Conservation (phyloP, 2,797 vertebrate genomes). For the Antennarius maculatus region DNA sequence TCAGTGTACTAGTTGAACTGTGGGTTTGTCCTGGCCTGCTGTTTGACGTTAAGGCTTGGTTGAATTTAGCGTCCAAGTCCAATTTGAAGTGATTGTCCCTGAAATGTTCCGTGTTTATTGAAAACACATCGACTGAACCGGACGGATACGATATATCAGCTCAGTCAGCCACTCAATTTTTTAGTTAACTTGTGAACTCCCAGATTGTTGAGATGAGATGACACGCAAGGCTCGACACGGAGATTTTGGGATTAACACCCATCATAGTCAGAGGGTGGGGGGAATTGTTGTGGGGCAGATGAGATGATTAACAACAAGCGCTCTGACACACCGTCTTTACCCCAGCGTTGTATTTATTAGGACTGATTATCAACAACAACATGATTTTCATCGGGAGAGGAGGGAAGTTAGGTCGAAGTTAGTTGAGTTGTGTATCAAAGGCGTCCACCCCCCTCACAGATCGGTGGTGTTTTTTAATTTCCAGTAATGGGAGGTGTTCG, state of each 20-base stretch:
- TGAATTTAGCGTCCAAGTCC: slow-evolving; percentile 2
- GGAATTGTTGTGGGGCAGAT: slow-evolving; percentile 64
- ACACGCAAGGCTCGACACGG: slow-evolving; percentile 50
- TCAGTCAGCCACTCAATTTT: slow-evolving; percentile 15
- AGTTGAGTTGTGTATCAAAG: slow-evolving; percentile 3
- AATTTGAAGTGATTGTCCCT: neutral
- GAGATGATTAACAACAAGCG: slow-evolving; percentile 65
- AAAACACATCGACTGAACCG: neutral
- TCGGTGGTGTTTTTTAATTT: slow-evolving; percentile 31
- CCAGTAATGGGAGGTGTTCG: slow-evolving; percentile 37
- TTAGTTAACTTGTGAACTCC: slow-evolving; percentile 26
- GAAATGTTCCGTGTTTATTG: neutral
- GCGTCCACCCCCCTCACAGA: slow-evolving; percentile 8
- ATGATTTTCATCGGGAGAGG: slow-evolving; percentile 49
- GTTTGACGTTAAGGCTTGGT: slow-evolving; percentile 22
- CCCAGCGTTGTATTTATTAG: slow-evolving; percentile 36
- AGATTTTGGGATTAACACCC: slow-evolving; percentile 78
- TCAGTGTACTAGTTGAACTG: slow-evolving; percentile 40
- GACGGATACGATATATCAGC: neutral
- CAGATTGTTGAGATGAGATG: slow-evolving; percentile 54
- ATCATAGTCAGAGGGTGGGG: slow-evolving; percentile 54
- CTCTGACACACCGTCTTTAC: slow-evolving; percentile 27
- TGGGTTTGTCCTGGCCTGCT: slow-evolving; percentile 60
- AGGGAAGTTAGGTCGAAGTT: slow-evolving; percentile 51
- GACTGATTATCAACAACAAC: slow-evolving; percentile 11